Percentiles rank a stretch among this genome's conserved stretches.
These are phyloP conservation scores for Drosophila subsilvestris DNA, from an alignment of 2,888 invertebrate genomes.

Conservation along the genomic window DNA sequence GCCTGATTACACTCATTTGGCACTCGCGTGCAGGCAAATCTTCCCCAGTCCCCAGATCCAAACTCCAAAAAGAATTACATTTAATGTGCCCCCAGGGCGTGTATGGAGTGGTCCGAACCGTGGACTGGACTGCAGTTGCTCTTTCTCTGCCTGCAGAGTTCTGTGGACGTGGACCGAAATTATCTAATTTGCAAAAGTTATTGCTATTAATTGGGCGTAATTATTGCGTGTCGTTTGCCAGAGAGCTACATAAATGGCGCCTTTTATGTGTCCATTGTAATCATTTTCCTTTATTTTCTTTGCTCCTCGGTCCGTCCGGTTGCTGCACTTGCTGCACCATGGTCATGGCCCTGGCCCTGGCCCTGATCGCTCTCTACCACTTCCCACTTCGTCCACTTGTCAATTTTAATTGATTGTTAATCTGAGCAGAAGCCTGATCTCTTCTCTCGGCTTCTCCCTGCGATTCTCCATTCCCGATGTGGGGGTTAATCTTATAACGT, in stretches of 20 bases:
- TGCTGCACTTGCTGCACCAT: slow-evolving; percentile 39
- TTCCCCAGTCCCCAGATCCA: slow-evolving; percentile 7
- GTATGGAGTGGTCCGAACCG: slow-evolving; percentile 12
- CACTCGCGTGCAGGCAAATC: slow-evolving; percentile 30
- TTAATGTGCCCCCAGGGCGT: slow-evolving; percentile 49
- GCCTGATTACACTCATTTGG: slow-evolving; percentile 63
- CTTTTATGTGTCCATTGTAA: slow-evolving; percentile 75
- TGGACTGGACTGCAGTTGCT: neutral
- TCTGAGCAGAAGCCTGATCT: slow-evolving; percentile 72
- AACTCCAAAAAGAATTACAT: slow-evolving; percentile 46
- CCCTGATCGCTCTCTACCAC: neutral
- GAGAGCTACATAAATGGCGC: slow-evolving; percentile 63
- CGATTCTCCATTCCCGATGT: slow-evolving; percentile 20
- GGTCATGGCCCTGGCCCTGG: neutral
- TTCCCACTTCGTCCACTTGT: slow-evolving; percentile 57
- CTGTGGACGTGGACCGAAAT: slow-evolving; percentile 61
- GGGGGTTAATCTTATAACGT: slow-evolving; percentile 76
- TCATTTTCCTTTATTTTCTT: slow-evolving; percentile 63
- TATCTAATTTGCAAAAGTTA: slow-evolving; percentile 82
- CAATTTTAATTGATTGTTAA: slow-evolving; percentile 83
- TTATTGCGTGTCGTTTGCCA: slow-evolving; percentile 73
- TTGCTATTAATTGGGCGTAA: slow-evolving; percentile 82
- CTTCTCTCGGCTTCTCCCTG: slow-evolving; percentile 20
- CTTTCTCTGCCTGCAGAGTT: neutral
- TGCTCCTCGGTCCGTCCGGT: slow-evolving; percentile 10